Conservation (phyloP, 1,140 invertebrate species). For the Nixonia krombeini region DNA sequence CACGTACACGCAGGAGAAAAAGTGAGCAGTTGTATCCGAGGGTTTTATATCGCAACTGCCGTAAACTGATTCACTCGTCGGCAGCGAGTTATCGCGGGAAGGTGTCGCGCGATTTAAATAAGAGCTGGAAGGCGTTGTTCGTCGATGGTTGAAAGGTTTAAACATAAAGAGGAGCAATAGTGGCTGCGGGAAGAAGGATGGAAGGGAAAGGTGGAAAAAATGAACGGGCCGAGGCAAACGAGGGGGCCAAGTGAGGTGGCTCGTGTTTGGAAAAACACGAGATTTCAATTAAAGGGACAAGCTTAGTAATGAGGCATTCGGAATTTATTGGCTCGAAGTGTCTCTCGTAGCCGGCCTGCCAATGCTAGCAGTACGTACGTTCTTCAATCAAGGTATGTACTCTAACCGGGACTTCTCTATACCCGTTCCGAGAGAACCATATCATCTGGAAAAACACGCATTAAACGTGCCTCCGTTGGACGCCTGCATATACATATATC, state of each 20-base stretch:
- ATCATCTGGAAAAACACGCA: no score
- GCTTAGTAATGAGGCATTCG: constrained; percentile 66
- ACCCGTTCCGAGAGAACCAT: no score
- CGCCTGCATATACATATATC: no score
- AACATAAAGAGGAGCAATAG: constrained; percentile 30
- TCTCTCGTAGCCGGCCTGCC: constrained; percentile 39
- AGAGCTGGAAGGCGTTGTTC: constrained; percentile 51
- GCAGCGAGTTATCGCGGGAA: constrained; percentile 48
- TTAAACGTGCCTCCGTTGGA: no score
- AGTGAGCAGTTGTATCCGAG: no score
- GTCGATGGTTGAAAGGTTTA: constrained; percentile 44
- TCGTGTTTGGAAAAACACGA: constrained; percentile 67
- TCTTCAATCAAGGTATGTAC: no score
- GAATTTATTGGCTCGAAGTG: constrained; percentile 61
- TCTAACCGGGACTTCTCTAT: no score
- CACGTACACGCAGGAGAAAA: no score
- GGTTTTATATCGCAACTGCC: constrained; percentile 12
- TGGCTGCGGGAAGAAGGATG: constrained; percentile 8
- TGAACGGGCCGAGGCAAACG: constrained; percentile 17
- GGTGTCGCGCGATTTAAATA: constrained; percentile 57
- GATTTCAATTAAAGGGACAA: constrained; percentile 72
- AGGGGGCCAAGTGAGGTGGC: constrained; percentile 37
- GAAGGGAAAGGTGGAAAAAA: constrained; percentile 40
- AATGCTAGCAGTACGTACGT: no score
- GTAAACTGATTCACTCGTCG: constrained; percentile 37